Base-by-base conservation (phyloP, 1,140 invertebrate genomes). In the Cepaea nemoralis region DNA sequence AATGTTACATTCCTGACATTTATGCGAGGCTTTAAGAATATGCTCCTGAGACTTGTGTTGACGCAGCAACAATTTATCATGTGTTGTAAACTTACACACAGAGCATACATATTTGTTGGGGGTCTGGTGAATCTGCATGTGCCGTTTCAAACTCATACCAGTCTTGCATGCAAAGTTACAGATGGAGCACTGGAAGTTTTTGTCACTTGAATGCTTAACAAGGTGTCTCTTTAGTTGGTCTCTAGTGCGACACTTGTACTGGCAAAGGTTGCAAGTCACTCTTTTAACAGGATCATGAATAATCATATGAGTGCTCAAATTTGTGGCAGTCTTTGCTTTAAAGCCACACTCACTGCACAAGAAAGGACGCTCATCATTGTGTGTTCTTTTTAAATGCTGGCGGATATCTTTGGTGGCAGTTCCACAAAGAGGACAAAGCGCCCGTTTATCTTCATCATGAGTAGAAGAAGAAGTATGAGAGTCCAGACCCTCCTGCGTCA, bases 101-200 rank as follows among this genome's bases (percentile, higher is more conserved):
- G 48, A 39, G 50, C 75, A 77, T 6, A 77, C 59, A 40, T 77
- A 77, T 63, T 77, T 77, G 22, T 66, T 66, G 27, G 75, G 75
- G 22, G 48, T 63, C 39, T 77, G 45, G 24, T 77, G 75, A 33
- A 77, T 77, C 22, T 77, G 75, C 75, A 77, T 77, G 55, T 77
- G 75, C n/a, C 75, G 31, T 45, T 77, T 77, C 24, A 77, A 40
- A 39, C 75, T 77, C 75, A 77, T 77, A 16, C 35, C 55, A 5
- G 74, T 76, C 66, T 77, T 77, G 75, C 75, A 77, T 35, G 75
- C 75, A 39, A 77, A 77, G n/a, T 35, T 24, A 63, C 75, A 77
- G 19, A 77, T 33, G 16, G 31, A 35, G 42, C 75, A 77, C n/a
- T 77, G 48, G 55, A 63, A 63, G 8, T 37, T 45, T 40, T 77